Conservation (phyloP, 2,888 invertebrate genomes). For the Fragum fragum region DNA sequence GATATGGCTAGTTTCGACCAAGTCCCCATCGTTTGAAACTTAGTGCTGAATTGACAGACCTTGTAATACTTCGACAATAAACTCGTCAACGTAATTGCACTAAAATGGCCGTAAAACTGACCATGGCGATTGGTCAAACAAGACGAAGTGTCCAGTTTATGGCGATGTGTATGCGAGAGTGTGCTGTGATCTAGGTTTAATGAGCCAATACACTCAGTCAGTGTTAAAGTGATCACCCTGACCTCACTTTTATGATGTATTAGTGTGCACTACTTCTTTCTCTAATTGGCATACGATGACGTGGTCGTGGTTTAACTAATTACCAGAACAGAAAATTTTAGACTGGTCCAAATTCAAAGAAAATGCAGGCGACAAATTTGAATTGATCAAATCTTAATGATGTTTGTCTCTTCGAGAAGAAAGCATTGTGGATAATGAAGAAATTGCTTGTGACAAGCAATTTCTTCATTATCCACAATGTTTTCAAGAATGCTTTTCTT, state of each 20-base stretch:
- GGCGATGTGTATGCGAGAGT: constrained; percentile 16
- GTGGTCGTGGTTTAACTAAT: too few species aligned
- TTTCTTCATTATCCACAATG: too few species aligned
- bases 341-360: too few species aligned
- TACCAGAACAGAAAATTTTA: too few species aligned
- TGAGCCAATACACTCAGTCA: constrained; percentile 3
- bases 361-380: too few species aligned
- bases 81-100: constrained; percentile 51
- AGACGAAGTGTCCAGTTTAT: constrained; percentile 59
- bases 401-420: too few species aligned
- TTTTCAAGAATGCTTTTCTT: too few species aligned
- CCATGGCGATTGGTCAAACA: constrained; percentile 65
- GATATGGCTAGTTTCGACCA: too few species aligned
- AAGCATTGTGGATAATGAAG: too few species aligned
- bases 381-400: too few species aligned
- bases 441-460: too few species aligned
- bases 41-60: constrained; percentile 59
- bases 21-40: background rate
- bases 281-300: background rate
- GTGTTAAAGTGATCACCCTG: constrained; percentile 22
- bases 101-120: constrained; percentile 52
- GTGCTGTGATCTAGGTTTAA: constrained; percentile 22
- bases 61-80: constrained; percentile 53
- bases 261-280: background rate
- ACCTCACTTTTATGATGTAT: constrained; percentile 17